phyloP scores from a whole-genome alignment of 2,113 vertebrate genomes.

The Nothobranchius furzeri region DNA sequence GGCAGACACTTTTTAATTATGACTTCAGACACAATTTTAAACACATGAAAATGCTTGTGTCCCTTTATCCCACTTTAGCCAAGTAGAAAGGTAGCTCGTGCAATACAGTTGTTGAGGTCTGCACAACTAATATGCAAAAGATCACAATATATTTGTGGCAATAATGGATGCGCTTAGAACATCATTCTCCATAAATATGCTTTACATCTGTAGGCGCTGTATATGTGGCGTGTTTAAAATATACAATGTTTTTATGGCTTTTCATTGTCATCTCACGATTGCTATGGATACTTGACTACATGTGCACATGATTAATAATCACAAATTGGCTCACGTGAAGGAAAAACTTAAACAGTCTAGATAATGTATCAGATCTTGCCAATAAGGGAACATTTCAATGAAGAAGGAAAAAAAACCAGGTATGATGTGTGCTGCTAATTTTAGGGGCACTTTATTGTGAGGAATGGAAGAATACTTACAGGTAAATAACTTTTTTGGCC shows the following conservation, averaged over 20 bases:
- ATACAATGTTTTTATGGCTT: slow-evolving; percentile 42
- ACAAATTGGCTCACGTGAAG: slow-evolving; percentile 7
- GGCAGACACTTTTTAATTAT: slow-evolving; percentile 21
- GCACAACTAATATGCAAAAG: slow-evolving; percentile 79
- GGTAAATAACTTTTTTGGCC: slow-evolving; percentile 17
- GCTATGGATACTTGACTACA: slow-evolving; percentile 38
- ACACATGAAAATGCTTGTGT: slow-evolving; percentile 51
- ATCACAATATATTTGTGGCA: slow-evolving; percentile 79
- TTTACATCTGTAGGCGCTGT: slow-evolving; percentile 51
- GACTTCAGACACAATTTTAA: slow-evolving; percentile 51
- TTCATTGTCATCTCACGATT: slow-evolving; percentile 37
- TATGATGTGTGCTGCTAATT: background rate
- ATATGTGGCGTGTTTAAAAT: slow-evolving; percentile 50
- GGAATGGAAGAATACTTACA: slow-evolving; percentile 32
- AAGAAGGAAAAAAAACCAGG: too few relatives aligned
- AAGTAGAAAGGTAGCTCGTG: slow-evolving; percentile 73
- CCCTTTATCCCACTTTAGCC: slow-evolving; percentile 71
- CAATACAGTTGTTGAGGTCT: slow-evolving; percentile 72
- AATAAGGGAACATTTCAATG: background rate
- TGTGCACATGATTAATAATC: slow-evolving; percentile 19
- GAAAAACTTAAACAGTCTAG: background rate
- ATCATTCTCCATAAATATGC: slow-evolving; percentile 51
- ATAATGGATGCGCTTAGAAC: slow-evolving; percentile 75
- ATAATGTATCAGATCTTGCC: slow-evolving; percentile 8
- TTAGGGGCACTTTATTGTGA: slow-evolving; percentile 13